Percentiles rank a stretch among this genome's conserved stretches.
phyloP scores from a whole-genome alignment of 1,140 invertebrate genomes.

The Zaprionus kolodkinae region DNA sequence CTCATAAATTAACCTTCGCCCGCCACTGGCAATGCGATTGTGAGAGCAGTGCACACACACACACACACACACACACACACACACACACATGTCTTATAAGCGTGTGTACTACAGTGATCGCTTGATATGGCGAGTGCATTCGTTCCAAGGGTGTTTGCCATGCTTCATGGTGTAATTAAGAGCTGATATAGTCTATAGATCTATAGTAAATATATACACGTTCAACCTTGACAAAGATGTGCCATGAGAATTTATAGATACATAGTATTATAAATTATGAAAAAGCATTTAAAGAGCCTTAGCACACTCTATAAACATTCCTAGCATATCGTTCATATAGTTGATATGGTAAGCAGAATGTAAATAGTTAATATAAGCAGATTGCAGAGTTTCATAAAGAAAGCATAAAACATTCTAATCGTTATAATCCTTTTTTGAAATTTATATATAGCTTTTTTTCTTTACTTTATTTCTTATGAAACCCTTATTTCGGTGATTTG shows the following conservation, averaged over 20 bases:
- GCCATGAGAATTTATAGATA: constrained; percentile 9
- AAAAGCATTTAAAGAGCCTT: background rate
- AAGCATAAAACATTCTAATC: too few relatives aligned
- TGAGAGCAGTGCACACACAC: constrained; percentile 42
- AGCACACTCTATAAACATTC: background rate
- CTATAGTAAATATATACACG: constrained; percentile 6
- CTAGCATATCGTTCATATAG: background rate
- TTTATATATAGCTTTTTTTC: too few relatives aligned
- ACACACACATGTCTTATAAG: constrained; percentile 10
- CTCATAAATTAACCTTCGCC: constrained; percentile 51
- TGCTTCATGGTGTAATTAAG: background rate
- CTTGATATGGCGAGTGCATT: constrained; percentile 11
- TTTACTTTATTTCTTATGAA: too few relatives aligned
- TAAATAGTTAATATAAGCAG: background rate
- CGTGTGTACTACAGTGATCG: constrained; percentile 28
- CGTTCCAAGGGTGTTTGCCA: constrained; percentile 20
- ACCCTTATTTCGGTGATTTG: too few relatives aligned
- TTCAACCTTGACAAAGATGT: constrained; percentile 17
- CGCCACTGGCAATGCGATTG: constrained; percentile 47
- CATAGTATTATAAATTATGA: background rate
- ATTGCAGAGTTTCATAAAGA: too few relatives aligned
- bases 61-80: constrained; percentile 35
- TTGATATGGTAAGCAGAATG: background rate
- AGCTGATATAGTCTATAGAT: background rate
- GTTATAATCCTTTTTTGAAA: too few relatives aligned